Conservation (phyloP, 2,888 invertebrate species). For the Philhelius pedissequus region DNA sequence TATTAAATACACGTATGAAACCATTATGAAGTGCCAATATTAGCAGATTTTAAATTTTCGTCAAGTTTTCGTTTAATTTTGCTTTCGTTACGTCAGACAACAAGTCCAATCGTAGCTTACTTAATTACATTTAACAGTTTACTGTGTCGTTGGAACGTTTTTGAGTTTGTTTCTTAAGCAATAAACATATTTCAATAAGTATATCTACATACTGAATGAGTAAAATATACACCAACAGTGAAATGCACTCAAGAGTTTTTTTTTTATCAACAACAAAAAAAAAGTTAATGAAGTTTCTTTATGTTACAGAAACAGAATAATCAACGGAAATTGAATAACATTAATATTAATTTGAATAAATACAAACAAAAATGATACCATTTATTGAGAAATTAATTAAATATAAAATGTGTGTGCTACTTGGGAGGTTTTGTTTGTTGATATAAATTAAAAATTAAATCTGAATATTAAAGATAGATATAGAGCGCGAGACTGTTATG, state of each 20-base stretch:
- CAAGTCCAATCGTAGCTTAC: too few species aligned
- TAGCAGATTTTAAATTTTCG: too few species aligned
- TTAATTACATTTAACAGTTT: too few species aligned
- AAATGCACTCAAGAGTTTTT: background rate
- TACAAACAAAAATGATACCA: background rate
- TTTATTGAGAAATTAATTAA: background rate
- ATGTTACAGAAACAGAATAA: background rate
- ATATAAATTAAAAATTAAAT: background rate
- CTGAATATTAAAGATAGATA: background rate
- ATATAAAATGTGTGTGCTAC: background rate
- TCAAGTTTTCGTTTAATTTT: too few species aligned
- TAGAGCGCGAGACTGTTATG: too few species aligned
- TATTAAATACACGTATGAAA: too few species aligned
- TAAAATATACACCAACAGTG: background rate
- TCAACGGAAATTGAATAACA: background rate
- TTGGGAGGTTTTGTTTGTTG: background rate
- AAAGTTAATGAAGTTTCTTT: background rate
- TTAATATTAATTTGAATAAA: constrained; percentile 1
- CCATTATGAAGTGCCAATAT: too few species aligned
- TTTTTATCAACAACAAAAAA: background rate
- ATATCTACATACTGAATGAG: too few species aligned
- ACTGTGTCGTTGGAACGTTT: too few species aligned
- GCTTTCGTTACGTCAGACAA: too few species aligned
- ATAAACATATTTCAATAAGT: too few species aligned
- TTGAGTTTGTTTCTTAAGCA: too few species aligned